Percentiles rank a stretch among this genome's conserved stretches.
Evolutionary conservation across 2,113 vertebrate species (phyloP).

Genomic region (Xyliphius kryptos): DNA sequence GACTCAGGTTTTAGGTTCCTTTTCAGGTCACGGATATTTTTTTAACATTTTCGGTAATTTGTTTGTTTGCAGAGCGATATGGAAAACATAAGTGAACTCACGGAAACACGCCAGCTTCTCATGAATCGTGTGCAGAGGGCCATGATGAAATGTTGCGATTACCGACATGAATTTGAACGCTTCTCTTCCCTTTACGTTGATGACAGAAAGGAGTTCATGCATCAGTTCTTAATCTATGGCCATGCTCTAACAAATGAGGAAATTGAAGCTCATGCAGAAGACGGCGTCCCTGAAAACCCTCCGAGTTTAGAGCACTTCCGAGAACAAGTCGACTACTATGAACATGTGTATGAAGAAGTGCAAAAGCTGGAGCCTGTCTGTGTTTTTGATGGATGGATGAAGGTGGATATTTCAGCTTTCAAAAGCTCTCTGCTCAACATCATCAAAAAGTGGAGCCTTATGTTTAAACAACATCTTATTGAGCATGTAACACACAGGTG

Average conservation of each 20-base stretch:
- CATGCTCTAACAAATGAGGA: slow-evolving; percentile 64
- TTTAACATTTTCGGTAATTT: background rate
- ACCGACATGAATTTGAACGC: slow-evolving; percentile 60
- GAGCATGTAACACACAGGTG: slow-evolving; percentile 83
- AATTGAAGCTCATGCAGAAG: slow-evolving; percentile 55
- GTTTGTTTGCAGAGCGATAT: slow-evolving; percentile 67
- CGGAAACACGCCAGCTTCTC: slow-evolving; percentile 58
- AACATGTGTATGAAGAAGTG: slow-evolving; percentile 77
- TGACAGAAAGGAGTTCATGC: slow-evolving; percentile 74
- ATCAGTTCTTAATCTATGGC: slow-evolving; percentile 73
- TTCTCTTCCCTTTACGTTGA: slow-evolving; percentile 77
- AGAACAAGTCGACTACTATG: slow-evolving; percentile 80
- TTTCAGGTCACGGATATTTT: too few species aligned
- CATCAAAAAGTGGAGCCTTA: slow-evolving; percentile 85
- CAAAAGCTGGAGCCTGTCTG: slow-evolving; percentile 60
- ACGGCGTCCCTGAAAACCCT: slow-evolving; percentile 58
- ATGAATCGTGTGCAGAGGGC: slow-evolving; percentile 57
- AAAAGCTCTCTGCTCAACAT: slow-evolving; percentile 76
- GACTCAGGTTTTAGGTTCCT: too few species aligned
- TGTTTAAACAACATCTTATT: slow-evolving; percentile 91
- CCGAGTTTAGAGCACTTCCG: slow-evolving; percentile 70
- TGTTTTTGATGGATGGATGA: slow-evolving; percentile 80
- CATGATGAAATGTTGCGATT: slow-evolving; percentile 55
- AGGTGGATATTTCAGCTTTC: slow-evolving; percentile 70
- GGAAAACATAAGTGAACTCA: slow-evolving; percentile 71